phyloP scores from a whole-genome alignment of 2,113 vertebrate species.

The Pseudopodoces humilis region DNA sequence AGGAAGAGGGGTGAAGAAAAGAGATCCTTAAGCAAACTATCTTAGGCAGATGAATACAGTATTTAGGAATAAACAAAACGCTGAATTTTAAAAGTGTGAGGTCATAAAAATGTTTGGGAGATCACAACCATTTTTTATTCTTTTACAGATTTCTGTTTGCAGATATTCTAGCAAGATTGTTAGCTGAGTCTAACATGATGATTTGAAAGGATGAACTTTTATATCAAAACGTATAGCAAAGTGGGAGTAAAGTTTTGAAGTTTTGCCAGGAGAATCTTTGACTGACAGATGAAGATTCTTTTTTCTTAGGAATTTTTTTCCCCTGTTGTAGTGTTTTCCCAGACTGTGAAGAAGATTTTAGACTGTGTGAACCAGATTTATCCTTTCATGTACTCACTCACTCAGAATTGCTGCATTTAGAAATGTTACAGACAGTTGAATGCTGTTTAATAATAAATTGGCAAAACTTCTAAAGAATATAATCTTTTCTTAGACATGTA shows the following conservation, averaged over 20 bases:
- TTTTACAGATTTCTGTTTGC: conserved; percentile 20
- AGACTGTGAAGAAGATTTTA: conserved; percentile 38
- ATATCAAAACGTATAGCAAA: conserved; percentile 32
- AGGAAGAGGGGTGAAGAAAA: not conserved
- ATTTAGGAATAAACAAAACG: conserved; percentile 3
- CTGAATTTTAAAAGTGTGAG: conserved; percentile 7
- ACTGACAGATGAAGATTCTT: conserved; percentile 31
- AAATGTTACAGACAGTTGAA: conserved; percentile 8
- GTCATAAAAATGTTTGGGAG: not conserved
- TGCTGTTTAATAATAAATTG: conserved; percentile 26
- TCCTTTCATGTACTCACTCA: conserved; percentile 27
- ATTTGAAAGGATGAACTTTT: conserved; percentile 52
- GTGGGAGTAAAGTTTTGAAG: conserved; percentile 57
- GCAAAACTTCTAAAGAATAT: not conserved
- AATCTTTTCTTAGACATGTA: not conserved
- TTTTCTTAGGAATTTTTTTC: not conserved
- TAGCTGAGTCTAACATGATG: conserved; percentile 51
- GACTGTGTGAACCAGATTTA: conserved; percentile 39
- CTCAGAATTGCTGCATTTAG: conserved; percentile 24
- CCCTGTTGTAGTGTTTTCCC: conserved; percentile 34
- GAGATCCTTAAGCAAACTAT: not conserved
- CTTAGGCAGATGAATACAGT: not conserved
- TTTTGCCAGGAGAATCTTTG: conserved; percentile 43
- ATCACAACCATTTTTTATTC: not conserved
- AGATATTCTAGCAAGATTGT: conserved; percentile 8